Percentiles rank a stretch among this genome's conserved stretches.
phyloP scores from a whole-genome alignment of 2,113 vertebrate genomes.

The Phyllostomus discolor region DNA sequence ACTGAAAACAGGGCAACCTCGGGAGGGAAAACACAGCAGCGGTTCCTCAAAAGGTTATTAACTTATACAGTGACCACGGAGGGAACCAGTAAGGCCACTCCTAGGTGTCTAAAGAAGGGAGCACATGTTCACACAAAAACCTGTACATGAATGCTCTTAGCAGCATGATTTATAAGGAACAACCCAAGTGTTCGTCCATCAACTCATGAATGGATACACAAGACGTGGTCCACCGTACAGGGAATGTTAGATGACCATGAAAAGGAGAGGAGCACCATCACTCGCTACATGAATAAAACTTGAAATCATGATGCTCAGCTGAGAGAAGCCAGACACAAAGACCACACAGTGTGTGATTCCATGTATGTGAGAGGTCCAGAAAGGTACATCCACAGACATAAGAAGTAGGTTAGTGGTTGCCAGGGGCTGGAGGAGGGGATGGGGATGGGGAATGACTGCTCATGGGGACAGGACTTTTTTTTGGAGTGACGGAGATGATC shows the following conservation, averaged over 20 bases:
- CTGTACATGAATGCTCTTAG: rapidly evolving
- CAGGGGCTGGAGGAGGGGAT: no score
- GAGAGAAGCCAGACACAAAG: not conserved
- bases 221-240: not conserved
- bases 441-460: not conserved
- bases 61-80: rapidly evolving
- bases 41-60: not conserved
- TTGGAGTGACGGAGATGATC: not conserved
- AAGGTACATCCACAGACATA: not conserved
- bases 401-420: not conserved
- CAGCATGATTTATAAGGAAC: not conserved
- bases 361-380: not conserved
- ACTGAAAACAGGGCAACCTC: rapidly evolving
- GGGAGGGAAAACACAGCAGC: not conserved
- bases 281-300: not conserved
- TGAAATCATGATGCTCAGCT: not conserved
- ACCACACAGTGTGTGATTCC: not conserved
- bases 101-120: rapidly evolving
- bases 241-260: not conserved
- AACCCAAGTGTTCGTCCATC: not conserved
- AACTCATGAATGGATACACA: not conserved
- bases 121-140: not conserved
- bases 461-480: not conserved
- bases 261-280: not conserved
- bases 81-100: not conserved